Percentiles rank a stretch among this genome's conserved stretches.
Conservation (phyloP, 2,888 invertebrate species). For the Amphipoea oculea region DNA sequence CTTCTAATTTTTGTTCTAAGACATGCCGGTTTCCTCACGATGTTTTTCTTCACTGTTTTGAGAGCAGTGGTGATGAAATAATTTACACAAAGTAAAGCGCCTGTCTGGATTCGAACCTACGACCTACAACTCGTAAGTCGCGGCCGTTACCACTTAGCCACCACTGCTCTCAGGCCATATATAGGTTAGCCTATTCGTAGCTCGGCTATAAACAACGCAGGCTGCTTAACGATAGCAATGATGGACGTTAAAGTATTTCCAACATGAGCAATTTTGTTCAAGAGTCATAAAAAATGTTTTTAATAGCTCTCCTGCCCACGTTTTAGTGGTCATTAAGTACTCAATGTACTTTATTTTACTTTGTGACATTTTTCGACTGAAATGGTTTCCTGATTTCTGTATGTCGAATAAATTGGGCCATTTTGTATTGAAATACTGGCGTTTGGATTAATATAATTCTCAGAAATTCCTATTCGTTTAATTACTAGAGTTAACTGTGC, state of each 20-base stretch:
- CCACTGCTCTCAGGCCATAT: background rate
- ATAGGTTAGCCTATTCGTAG: background rate
- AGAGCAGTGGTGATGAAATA: too few relatives aligned
- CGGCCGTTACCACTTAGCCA: too few relatives aligned
- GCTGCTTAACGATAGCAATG: slow-evolving; percentile 44
- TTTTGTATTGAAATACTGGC: background rate
- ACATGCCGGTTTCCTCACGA: too few relatives aligned
- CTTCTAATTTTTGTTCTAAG: too few relatives aligned
- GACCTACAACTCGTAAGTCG: too few relatives aligned
- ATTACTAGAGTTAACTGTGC: slow-evolving; percentile 21
- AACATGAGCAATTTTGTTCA: slow-evolving; percentile 56
- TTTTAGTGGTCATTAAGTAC: slow-evolving; percentile 51
- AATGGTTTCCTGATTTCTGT: slow-evolving; percentile 22
- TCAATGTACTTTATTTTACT: slow-evolving; percentile 41
- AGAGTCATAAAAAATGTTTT: slow-evolving; percentile 54
- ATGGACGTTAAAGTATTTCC: slow-evolving; percentile 51
- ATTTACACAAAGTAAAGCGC: too few relatives aligned
- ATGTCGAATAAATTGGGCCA: background rate
- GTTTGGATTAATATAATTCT: background rate
- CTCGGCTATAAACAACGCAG: slow-evolving; percentile 24
- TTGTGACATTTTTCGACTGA: slow-evolving; percentile 32
- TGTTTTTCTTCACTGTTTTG: too few relatives aligned
- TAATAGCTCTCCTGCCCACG: slow-evolving; percentile 49
- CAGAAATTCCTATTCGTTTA: background rate
- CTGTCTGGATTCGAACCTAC: too few relatives aligned